Percentiles rank a stretch among this genome's conserved stretches.
Evolutionary conservation across 2,888 invertebrate genomes (phyloP).

Genomic region (Phymatocera aterrima): DNA sequence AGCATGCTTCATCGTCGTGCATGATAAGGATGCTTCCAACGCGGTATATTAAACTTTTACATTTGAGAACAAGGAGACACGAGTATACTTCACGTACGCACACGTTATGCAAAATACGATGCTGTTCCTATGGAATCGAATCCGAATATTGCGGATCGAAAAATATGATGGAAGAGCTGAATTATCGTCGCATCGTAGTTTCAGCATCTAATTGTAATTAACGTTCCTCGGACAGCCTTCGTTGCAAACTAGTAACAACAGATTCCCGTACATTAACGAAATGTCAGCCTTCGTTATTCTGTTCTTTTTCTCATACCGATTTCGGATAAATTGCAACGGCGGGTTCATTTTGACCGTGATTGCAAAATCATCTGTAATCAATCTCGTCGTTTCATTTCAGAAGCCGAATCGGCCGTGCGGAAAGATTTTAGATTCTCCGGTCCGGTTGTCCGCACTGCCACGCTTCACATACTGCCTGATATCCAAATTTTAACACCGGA

Average conservation of each 20-base stretch:
- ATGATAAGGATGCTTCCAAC: too few species aligned
- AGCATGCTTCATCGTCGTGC: too few species aligned
- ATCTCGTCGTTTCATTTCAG: background rate
- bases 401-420: constrained; percentile 47
- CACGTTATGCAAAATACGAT: too few species aligned
- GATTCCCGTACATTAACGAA: background rate
- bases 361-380: background rate
- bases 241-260: background rate
- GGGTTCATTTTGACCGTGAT: background rate
- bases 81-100: too few species aligned
- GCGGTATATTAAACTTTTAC: too few species aligned
- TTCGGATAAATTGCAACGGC: background rate
- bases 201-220: background rate
- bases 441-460: constrained; percentile 72
- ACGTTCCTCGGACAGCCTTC: background rate
- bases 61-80: too few species aligned
- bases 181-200: constrained; percentile 14
- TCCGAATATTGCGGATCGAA: background rate
- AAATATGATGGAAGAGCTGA: background rate
- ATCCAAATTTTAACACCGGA: constrained; percentile 74
- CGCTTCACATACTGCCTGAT: constrained; percentile 76
- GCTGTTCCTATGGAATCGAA: too few species aligned
- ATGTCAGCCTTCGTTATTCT: background rate
- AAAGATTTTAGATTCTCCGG: constrained; percentile 71
- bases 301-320: background rate